Conservation (phyloP, 2,888 invertebrate genomes). For the Euplagia quadripunctaria region DNA sequence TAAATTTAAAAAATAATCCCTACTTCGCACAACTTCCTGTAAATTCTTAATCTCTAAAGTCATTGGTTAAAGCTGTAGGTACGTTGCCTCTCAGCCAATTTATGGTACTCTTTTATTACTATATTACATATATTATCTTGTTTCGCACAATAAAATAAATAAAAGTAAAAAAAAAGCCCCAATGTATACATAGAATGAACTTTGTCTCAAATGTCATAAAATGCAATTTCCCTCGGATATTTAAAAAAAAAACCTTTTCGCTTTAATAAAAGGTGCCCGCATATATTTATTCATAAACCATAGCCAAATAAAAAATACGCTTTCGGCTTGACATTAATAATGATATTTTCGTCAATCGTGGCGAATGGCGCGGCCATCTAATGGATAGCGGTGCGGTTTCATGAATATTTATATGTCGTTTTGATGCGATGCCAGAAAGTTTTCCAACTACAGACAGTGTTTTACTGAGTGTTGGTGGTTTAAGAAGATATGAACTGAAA, state of each 20-base stretch:
- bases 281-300: slow-evolving; percentile 35
- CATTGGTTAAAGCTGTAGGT: background rate
- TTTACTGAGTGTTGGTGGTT: background rate
- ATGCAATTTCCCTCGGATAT: background rate
- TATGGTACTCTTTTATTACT: background rate
- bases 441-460: slow-evolving; percentile 18
- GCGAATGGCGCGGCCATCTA: slow-evolving; percentile 31
- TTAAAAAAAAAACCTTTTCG: slow-evolving; percentile 6
- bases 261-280: slow-evolving; percentile 1
- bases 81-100: background rate
- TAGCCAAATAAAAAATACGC: slow-evolving; percentile 41
- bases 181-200: no score
- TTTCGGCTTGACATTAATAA: slow-evolving; percentile 45
- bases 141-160: background rate
- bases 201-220: slow-evolving; percentile 1
- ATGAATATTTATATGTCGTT: slow-evolving; percentile 48
- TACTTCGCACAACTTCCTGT: no score
- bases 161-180: no score
- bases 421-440: slow-evolving; percentile 24
- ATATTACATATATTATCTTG: background rate
- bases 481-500: slow-evolving; percentile 1
- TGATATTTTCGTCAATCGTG: slow-evolving; percentile 46
- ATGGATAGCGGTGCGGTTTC: slow-evolving; percentile 45
- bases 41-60: background rate
- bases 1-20: no score